Evolutionary conservation across 2,888 invertebrate species (phyloP).

Genomic region (Strigamia crassipes): DNA sequence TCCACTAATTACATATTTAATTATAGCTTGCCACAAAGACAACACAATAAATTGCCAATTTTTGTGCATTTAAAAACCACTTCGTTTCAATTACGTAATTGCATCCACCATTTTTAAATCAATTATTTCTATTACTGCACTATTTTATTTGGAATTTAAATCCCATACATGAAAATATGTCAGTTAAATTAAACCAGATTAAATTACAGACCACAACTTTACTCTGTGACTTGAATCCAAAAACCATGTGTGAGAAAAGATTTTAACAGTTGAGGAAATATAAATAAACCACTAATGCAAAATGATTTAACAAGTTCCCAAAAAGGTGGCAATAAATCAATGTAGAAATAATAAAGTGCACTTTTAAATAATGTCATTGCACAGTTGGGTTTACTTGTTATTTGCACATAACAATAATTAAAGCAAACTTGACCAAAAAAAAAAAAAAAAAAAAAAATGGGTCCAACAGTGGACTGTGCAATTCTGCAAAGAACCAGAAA

Average conservation of each 20-base stretch:
- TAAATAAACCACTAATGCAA: neutral
- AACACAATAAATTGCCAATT: neutral
- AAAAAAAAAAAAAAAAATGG: too few relatives aligned
- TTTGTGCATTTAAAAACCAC: neutral
- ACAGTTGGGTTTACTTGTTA: neutral
- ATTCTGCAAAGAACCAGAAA: neutral
- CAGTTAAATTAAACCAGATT: conserved; percentile 11
- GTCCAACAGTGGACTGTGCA: neutral
- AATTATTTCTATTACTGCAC: neutral
- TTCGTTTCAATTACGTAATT: neutral
- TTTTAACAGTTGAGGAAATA: conserved; percentile 11
- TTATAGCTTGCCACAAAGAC: neutral
- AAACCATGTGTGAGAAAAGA: conserved; percentile 6
- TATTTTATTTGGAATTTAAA: neutral
- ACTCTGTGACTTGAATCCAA: neutral
- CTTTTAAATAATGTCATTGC: neutral
- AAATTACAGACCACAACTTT: neutral
- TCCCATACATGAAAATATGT: neutral
- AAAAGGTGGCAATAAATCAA: neutral
- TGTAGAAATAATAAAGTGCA: neutral
- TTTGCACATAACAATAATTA: neutral
- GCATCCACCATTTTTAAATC: neutral
- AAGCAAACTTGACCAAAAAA: too few relatives aligned
- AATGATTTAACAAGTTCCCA: neutral
- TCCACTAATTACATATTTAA: neutral